Percentiles rank a stretch among this genome's conserved stretches.
These are phyloP conservation scores for Tetragnatha versicolor DNA, from an alignment of 1,140 invertebrate genomes.

Conservation along the genomic window DNA sequence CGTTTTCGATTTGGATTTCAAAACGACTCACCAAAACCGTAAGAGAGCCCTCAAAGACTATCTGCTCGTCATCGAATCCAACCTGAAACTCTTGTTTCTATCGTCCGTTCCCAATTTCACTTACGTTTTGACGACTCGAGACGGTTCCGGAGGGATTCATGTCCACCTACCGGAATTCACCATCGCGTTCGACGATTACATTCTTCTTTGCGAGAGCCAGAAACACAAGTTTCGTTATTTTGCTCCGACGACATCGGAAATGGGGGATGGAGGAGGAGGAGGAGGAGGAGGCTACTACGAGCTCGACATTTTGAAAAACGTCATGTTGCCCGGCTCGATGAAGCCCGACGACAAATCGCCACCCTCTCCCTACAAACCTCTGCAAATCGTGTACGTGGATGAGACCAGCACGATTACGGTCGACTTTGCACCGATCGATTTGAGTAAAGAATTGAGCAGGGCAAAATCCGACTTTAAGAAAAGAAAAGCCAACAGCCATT, in stretches of 20 bases:
- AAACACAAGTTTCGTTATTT: not conserved
- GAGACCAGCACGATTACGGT: not conserved
- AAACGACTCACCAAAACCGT: not conserved
- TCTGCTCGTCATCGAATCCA: not conserved
- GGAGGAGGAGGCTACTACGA: not conserved
- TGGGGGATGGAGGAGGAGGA: too few species aligned
- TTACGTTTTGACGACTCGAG: not conserved
- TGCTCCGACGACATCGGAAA: too few species aligned
- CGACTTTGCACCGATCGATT: not conserved
- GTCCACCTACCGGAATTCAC: not conserved
- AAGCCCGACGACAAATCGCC: too few species aligned
- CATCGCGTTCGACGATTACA: conserved; percentile 12
- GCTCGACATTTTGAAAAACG: not conserved
- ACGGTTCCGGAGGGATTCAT: not conserved
- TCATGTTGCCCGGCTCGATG: not conserved
- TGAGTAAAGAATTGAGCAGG: too few species aligned
- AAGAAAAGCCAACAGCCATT: not conserved
- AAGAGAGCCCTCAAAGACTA: too few species aligned
- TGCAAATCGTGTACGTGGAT: not conserved
- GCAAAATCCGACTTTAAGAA: conserved; percentile 3
- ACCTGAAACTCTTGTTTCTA: not conserved
- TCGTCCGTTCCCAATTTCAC: not conserved
- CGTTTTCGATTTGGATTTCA: not conserved
- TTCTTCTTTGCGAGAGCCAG: not conserved
- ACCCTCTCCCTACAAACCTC: not conserved